Evolutionary conservation across 2,113 vertebrate species (phyloP).

Genomic region (Hassar affinis): DNA sequence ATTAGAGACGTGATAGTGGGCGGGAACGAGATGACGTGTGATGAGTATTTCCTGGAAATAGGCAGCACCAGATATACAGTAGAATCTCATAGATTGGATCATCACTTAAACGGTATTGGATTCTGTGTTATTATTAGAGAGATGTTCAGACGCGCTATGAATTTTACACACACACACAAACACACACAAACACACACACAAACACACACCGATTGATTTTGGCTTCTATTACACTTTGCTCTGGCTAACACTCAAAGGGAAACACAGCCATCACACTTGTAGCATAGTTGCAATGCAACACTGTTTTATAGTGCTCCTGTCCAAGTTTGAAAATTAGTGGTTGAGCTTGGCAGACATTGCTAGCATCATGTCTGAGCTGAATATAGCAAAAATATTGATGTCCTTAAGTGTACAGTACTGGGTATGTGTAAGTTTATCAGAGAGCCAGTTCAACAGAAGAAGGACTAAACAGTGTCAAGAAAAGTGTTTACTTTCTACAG

Average conservation of each 20-base stretch:
- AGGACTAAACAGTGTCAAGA: neutral
- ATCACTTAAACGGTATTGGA: conserved; percentile 31
- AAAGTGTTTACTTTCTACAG: neutral
- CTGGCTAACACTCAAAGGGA: conserved; percentile 46
- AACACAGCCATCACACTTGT: conserved; percentile 42
- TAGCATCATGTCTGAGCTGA: conserved; percentile 10
- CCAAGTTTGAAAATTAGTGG: conserved; percentile 28
- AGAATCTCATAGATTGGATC: conserved; percentile 24
- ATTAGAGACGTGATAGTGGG: neutral
- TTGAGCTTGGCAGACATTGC: conserved; percentile 24
- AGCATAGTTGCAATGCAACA: conserved; percentile 37
- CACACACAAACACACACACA: conserved; percentile 39
- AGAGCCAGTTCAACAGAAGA: neutral
- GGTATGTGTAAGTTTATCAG: neutral
- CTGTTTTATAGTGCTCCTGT: conserved; percentile 30
- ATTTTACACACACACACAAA: conserved; percentile 20
- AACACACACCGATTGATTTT: conserved; percentile 42
- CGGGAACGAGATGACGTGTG: conserved; percentile 9
- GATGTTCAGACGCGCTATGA: conserved; percentile 43
- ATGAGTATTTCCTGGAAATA: conserved; percentile 24
- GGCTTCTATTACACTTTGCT: conserved; percentile 29
- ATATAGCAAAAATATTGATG: conserved; percentile 36
- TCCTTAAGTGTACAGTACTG: neutral
- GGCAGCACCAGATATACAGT: conserved; percentile 16
- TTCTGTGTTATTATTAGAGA: conserved; percentile 42